Base-by-base conservation (phyloP, 2,888 invertebrate genomes). In the Agrochola litura region DNA sequence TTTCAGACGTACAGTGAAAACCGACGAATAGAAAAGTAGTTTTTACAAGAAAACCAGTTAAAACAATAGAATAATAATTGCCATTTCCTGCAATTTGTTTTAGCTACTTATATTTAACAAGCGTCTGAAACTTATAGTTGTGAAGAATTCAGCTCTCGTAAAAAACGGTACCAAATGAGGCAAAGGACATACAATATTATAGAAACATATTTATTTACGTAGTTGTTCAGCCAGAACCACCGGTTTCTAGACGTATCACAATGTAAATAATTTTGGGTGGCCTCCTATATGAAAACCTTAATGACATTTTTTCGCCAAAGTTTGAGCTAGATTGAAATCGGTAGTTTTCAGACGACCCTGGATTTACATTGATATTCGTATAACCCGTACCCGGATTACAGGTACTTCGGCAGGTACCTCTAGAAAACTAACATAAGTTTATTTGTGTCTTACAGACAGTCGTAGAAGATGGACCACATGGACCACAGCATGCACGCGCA, bases 401-500 rank as follows among this genome's bases (percentile, higher is more conserved):
- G 10, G 0, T 43, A 25, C 41, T 41, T n/a, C 41, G 9, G 5
- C 16, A n/a, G 19, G 3, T 37, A 46, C 19, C 14, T 49, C 49
- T 49, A 6, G 9, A 19, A 65, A 12, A 52, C 12, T 69, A 68
- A 82, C n/a, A 60, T 43, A n/a, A n/a, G 4, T 8, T 46, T 64
- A 1, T 74, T 25, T 60, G 4, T 75, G 0, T 58, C 9, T 88
- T 82, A 3, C 88, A 88, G 74, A 37, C 14, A 70, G 65, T 43
- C 14, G 30, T 54, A 66, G 66, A 49, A 58, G 25, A 86, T 86
- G 86, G 85, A 84, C 43, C 86, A 83, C 76, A 89, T 89, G 88
- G 84, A 89, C 8, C 80, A 81, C 66, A 82, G 67, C 52, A 58
- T 88, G 73, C 91, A 91, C 66, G 49, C n/a, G 69, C 82, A 82